These are phyloP conservation scores for Oscheius myriophilus DNA, from an alignment of 2,888 invertebrate species.

Conservation along the genomic window DNA sequence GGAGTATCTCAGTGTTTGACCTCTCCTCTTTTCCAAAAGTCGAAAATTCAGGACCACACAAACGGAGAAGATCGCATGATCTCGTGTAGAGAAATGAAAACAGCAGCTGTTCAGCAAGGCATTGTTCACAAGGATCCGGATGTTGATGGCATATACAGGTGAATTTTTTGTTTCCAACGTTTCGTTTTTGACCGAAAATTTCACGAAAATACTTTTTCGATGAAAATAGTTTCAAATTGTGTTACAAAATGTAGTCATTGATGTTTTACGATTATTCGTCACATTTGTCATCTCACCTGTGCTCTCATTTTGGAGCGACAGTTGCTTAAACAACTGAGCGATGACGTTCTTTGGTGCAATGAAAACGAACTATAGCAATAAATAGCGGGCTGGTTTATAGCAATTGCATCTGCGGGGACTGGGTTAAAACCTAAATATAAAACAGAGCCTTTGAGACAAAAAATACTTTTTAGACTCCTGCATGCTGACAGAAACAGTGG, in stretches of 20 bases:
- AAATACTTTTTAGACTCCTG: slow-evolving; percentile 7
- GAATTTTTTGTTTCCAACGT: too few relatives aligned
- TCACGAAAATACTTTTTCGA: background rate
- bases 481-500: slow-evolving; percentile 19
- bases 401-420: too few relatives aligned
- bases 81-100: slow-evolving; percentile 34
- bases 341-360: too few relatives aligned
- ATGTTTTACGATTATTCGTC: too few relatives aligned
- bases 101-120: background rate
- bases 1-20: slow-evolving; percentile 19
- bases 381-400: too few relatives aligned
- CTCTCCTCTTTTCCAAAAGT: too few relatives aligned
- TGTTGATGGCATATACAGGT: slow-evolving; percentile 13
- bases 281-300: too few relatives aligned
- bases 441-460: background rate
- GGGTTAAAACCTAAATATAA: too few relatives aligned
- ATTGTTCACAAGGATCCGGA: slow-evolving; percentile 15
- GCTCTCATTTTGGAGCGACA: too few relatives aligned
- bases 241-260: too few relatives aligned
- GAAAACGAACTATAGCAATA: too few relatives aligned
- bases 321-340: too few relatives aligned
- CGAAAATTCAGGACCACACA: slow-evolving; percentile 28
- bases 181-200: background rate
- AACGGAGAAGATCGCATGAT: slow-evolving; percentile 35
- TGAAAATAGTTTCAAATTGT: background rate